Evolutionary conservation across 2,888 invertebrate genomes (phyloP).

Genomic region (Athalia cordata): DNA sequence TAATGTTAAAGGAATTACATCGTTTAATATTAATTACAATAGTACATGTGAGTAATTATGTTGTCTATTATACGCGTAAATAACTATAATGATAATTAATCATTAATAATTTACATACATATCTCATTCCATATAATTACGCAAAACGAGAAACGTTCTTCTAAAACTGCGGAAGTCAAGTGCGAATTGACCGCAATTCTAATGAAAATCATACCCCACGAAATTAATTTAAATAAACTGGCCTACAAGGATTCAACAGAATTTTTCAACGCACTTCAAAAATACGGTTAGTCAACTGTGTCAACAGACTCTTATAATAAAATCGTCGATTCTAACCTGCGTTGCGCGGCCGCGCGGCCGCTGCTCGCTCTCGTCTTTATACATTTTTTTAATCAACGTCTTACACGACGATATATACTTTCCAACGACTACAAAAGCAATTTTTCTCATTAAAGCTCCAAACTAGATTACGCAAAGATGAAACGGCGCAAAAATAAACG

Average conservation of each 20-base stretch:
- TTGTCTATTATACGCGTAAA: no score
- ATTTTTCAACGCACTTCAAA: conserved; percentile 52
- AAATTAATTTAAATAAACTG: conserved; percentile 49
- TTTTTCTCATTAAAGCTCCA: no score
- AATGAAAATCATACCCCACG: conserved; percentile 47
- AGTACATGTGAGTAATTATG: background rate
- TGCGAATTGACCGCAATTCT: conserved; percentile 46
- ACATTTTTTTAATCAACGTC: no score
- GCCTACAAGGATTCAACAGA: conserved; percentile 51
- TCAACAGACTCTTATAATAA: background rate
- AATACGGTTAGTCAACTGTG: conserved; percentile 48
- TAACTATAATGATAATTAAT: no score
- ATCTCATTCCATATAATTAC: background rate
- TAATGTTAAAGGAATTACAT: conserved; percentile 32
- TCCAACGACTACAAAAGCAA: no score
- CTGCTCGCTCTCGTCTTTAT: no score
- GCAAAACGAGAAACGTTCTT: background rate
- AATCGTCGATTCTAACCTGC: background rate
- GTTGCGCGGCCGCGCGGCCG: no score
- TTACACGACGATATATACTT: no score
- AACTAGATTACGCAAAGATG: no score
- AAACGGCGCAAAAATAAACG: no score
- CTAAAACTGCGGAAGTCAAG: conserved; percentile 15
- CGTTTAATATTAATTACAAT: background rate
- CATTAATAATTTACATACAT: background rate